Conservation (phyloP, 2,113 vertebrate genomes). For the Indicator maculatus region DNA sequence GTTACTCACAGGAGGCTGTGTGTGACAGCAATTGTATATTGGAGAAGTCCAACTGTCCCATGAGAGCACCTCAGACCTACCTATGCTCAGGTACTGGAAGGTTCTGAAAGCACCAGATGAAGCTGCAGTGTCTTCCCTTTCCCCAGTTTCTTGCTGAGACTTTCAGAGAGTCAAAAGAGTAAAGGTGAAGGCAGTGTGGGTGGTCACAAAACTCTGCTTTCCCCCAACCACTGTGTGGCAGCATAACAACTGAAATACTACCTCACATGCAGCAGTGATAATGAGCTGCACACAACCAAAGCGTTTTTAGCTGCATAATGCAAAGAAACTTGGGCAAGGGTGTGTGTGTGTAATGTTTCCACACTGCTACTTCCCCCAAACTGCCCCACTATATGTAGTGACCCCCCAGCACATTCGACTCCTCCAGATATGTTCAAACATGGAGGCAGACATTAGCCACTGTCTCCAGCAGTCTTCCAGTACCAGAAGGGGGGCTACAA, state of each 20-base stretch:
- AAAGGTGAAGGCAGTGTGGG: neutral
- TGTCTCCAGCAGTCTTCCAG: too few relatives aligned
- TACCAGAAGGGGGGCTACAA: too few relatives aligned
- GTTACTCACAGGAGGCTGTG: neutral
- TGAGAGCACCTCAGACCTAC: neutral
- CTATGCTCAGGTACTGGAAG: neutral
- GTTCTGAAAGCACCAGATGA: neutral
- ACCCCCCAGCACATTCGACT: neutral
- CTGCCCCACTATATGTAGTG: too few relatives aligned
- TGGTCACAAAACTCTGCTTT: rapidly evolving
- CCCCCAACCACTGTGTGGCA: neutral
- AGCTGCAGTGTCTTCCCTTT: neutral
- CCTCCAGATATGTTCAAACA: neutral
- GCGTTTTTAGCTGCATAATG: neutral
- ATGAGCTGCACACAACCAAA: neutral
- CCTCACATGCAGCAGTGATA: neutral
- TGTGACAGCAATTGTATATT: neutral
- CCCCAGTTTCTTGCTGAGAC: neutral
- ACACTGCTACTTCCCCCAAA: neutral
- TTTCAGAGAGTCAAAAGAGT: neutral
- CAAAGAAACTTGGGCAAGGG: neutral
- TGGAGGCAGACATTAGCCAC: neutral
- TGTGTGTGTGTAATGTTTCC: neutral
- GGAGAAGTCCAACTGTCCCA: neutral
- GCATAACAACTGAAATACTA: neutral